A percentile compares a stretch with the other conserved stretches of the same genome.
These are phyloP conservation scores for Amphibalanus amphitrite DNA, from an alignment of 1,140 invertebrate species.

Conservation along the genomic window DNA sequence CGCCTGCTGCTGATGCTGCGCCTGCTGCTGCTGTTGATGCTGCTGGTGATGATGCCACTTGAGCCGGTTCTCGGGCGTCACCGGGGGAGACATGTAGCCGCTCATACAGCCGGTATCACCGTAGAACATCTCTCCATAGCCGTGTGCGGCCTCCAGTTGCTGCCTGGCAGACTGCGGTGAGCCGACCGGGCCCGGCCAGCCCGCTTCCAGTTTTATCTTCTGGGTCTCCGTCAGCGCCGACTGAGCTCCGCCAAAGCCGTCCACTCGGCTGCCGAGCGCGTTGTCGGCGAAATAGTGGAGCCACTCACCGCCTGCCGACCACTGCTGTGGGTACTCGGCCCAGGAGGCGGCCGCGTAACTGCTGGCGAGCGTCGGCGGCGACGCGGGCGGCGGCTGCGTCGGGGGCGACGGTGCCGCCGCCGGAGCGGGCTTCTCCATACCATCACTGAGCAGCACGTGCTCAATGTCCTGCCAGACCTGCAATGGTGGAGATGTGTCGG, in stretches of 20 bases:
- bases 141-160: no score
- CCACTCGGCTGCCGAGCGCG: slow-evolving; percentile 8
- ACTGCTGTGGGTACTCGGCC: slow-evolving; percentile 1
- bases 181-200: neutral
- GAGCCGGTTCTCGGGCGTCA: neutral
- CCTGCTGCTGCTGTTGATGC: neutral
- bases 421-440: neutral
- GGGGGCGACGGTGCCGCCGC: neutral
- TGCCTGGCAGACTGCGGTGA: neutral
- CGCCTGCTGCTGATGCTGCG: neutral
- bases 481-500: neutral
- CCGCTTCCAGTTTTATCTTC: neutral
- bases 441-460: slow-evolving; percentile 11
- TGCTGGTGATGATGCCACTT: neutral
- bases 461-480: slow-evolving; percentile 15
- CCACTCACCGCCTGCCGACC: neutral
- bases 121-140: neutral
- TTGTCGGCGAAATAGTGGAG: neutral
- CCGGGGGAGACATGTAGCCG: neutral
- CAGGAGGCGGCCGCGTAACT: slow-evolving; percentile 7
- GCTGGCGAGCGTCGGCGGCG: slow-evolving; percentile 3
- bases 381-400: slow-evolving; percentile 2
- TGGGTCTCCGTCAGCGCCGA: no score
- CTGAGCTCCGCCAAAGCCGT: neutral
- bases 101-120: neutral